Evolutionary conservation across 2,888 invertebrate genomes (phyloP).

Genomic region (Microplitis deprimator): DNA sequence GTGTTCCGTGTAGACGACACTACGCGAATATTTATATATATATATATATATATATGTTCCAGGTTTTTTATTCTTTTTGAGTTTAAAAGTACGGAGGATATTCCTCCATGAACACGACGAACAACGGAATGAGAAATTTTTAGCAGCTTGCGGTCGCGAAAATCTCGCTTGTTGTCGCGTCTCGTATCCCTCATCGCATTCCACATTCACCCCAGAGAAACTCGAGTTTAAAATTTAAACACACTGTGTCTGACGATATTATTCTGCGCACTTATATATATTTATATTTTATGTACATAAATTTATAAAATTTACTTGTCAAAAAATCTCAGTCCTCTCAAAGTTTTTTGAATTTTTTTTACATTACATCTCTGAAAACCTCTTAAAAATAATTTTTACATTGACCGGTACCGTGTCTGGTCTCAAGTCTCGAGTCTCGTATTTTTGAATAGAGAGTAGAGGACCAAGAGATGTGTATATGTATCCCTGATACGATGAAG

Average conservation of each 20-base stretch:
- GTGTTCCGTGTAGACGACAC: slow-evolving; percentile 50
- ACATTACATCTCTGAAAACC: no score
- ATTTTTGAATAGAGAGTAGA: no score
- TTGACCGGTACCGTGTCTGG: no score
- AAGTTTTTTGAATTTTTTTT: no score
- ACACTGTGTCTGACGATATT: slow-evolving; percentile 8
- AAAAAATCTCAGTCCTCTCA: no score
- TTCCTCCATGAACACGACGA: background rate
- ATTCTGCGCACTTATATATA: no score
- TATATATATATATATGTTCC: background rate
- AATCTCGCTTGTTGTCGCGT: background rate
- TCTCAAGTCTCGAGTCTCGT: no score
- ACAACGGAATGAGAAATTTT: slow-evolving; percentile 51
- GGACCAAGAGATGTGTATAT: background rate
- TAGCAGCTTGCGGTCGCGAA: slow-evolving; percentile 39
- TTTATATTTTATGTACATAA: no score
- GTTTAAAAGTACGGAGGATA: slow-evolving; percentile 9
- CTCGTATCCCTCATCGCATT: slow-evolving; percentile 28
- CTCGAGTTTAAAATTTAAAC: slow-evolving; percentile 20
- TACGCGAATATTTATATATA: background rate
- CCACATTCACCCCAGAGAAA: background rate
- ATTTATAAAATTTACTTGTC: no score
- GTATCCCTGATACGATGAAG: background rate
- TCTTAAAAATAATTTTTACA: no score
- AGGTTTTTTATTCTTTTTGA: slow-evolving; percentile 17